Evolutionary conservation across 2,797 vertebrate species (phyloP), one percentile per base, ranked within the genome.

Genomic region (Psittacula echo): DNA sequence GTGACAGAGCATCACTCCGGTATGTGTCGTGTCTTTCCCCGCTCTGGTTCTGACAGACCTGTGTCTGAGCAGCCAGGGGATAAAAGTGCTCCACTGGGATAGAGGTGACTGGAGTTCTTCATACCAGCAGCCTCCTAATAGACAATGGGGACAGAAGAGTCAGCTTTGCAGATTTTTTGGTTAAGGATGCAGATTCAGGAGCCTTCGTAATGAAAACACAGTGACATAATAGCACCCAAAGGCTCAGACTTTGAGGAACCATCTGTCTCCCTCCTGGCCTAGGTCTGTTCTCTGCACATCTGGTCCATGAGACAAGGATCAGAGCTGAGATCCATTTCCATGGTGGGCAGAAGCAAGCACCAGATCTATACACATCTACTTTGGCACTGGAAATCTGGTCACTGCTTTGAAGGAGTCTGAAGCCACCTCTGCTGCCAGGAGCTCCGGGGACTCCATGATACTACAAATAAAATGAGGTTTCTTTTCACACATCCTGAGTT

Each of bases 51-150:
- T 45, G 70, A 32, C 66, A 73, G 67, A 19, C n/a, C 51, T 14
- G 27, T 50, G 32, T 48, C 68, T 41, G 34, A 32, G 45, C 48
- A 81, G 39, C 45, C 37, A 9, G 64, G 12, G 44, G 48, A 41
- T 9, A 2, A 22, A 34, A 44, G 68, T 39, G 58, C 84, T 4
- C 2, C n/a, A 56, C 66, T 65, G 89, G 65, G 86, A 5, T 56
- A 74, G 68, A 60, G 80, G 17, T 0, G 41, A 4, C 66, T 51
- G 30, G 17, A 37, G 20, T 39, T 81, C 11, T 1, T 67, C 42
- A 2, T 23, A 6, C n/a, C 1, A 1, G 48, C 50, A 85, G 50
- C 53, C 26, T 0, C 1, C 66, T 51, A 5, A 48, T 17, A 22
- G 21, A 9, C 26, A 32, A 22, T 37, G 39, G 56, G 61, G 9